Evolutionary conservation across 2,113 vertebrate genomes (phyloP).

Genomic region (Chionomys nivalis): DNA sequence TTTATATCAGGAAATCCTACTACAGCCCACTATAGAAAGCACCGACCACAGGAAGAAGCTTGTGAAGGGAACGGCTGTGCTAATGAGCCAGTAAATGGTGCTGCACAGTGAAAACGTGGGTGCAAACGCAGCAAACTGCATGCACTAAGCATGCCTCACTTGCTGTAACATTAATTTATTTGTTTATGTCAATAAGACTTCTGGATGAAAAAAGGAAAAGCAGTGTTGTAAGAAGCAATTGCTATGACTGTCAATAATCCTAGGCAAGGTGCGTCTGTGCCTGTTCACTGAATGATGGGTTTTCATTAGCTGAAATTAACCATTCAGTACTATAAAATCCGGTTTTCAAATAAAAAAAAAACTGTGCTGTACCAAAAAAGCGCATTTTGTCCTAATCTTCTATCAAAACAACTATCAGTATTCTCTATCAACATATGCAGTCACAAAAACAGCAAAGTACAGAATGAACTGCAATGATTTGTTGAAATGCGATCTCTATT

Average conservation of each 20-base stretch:
- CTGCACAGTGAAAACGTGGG: not conserved
- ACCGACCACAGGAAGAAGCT: not conserved
- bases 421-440: constrained; percentile 6
- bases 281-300: not conserved
- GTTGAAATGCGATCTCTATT: not conserved
- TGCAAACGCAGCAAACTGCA: not conserved
- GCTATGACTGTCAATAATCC: not conserved
- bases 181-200: not conserved
- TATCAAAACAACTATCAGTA: constrained; percentile 24
- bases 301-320: not conserved
- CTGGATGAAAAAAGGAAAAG: not conserved
- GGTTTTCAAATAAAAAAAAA: not conserved
- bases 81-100: not conserved
- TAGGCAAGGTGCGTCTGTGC: not conserved
- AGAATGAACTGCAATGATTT: not conserved
- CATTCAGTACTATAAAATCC: not conserved
- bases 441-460: not conserved
- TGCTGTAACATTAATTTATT: not conserved
- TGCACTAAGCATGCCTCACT: not conserved
- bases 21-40: not conserved
- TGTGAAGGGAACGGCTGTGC: not conserved
- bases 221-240: not conserved
- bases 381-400: not conserved
- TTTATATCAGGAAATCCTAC: not conserved
- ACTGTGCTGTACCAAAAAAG: not conserved